phyloP scores from a whole-genome alignment of 2,797 vertebrate species.

The Phylloscopus collybita region DNA sequence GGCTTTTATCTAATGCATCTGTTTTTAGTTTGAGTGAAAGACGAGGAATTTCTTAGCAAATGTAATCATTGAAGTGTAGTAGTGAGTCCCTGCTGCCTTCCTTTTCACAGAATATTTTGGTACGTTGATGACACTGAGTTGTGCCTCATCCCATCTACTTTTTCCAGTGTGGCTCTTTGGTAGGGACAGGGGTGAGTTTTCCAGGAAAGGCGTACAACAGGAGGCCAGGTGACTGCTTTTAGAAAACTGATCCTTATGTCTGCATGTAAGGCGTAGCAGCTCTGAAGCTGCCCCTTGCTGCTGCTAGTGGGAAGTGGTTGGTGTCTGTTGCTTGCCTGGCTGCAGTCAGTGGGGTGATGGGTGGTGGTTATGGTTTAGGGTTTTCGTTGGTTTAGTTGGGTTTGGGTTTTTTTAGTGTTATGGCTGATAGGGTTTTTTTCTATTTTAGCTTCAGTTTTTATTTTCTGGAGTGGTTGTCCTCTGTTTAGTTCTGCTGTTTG shows the following conservation, averaged over 20 bases:
- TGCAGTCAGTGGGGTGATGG: not conserved
- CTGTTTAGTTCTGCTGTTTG: not conserved
- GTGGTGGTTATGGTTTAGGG: not conserved
- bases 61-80: not conserved
- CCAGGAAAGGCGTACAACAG: not conserved
- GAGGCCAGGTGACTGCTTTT: not conserved
- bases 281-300: not conserved
- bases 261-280: rapidly evolving
- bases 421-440: not conserved
- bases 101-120: not conserved
- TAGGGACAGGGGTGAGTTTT: not conserved
- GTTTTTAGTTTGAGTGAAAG: not conserved
- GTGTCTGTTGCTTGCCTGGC: not conserved
- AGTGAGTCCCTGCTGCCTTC: not conserved
- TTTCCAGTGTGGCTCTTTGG: not conserved
- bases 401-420: not conserved
- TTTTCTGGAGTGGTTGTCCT: not conserved
- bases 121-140: not conserved
- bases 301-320: not conserved
- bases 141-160: not conserved
- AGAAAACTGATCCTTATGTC: rapidly evolving
- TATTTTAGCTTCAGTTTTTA: not conserved
- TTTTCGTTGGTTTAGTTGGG: not conserved
- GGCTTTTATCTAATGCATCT: not conserved
- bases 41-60: not conserved